Percentiles rank a stretch among this genome's conserved stretches.
Evolutionary conservation across 2,797 vertebrate species (phyloP).

Genomic region (Notoglanidium macrostoma): DNA sequence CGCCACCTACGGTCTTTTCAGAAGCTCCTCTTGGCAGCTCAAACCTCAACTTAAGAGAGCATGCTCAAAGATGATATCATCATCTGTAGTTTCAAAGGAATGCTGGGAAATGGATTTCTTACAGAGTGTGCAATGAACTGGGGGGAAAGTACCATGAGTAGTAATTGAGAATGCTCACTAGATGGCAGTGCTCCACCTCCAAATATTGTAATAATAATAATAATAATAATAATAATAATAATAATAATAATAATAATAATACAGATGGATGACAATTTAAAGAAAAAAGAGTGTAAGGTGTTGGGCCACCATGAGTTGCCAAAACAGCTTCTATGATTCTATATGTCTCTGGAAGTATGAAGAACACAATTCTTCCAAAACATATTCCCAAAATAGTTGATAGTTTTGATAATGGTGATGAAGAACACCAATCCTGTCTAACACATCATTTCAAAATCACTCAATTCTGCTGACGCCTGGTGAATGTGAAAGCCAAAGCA

Average conservation of each 20-base stretch:
- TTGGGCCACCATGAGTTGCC: not conserved
- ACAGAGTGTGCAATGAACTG: not conserved
- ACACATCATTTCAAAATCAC: not conserved
- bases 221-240: too few relatives aligned
- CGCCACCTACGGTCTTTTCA: conserved; percentile 40
- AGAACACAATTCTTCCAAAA: not conserved
- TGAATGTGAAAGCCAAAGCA: not conserved
- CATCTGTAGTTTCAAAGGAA: conserved; percentile 52
- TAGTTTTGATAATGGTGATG: not conserved
- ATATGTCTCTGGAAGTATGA: not conserved
- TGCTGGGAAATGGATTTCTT: conserved; percentile 71
- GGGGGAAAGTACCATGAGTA: not conserved
- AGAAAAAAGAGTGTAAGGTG: not conserved
- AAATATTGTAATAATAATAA: not conserved
- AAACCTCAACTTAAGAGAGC: conserved; percentile 55
- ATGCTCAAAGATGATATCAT: conserved; percentile 56
- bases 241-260: too few relatives aligned
- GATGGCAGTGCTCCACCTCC: conserved; percentile 39
- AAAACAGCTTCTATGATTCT: not conserved
- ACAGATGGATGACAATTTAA: not conserved
- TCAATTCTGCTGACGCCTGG: not conserved
- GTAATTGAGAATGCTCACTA: conserved; percentile 28
- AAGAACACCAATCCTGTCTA: not conserved
- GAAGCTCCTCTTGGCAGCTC: conserved; percentile 42
- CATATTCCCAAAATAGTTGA: not conserved